Percentiles rank a stretch among this genome's conserved stretches.
Conservation (phyloP, 2,888 invertebrate genomes). For the Eledone cirrhosa region DNA sequence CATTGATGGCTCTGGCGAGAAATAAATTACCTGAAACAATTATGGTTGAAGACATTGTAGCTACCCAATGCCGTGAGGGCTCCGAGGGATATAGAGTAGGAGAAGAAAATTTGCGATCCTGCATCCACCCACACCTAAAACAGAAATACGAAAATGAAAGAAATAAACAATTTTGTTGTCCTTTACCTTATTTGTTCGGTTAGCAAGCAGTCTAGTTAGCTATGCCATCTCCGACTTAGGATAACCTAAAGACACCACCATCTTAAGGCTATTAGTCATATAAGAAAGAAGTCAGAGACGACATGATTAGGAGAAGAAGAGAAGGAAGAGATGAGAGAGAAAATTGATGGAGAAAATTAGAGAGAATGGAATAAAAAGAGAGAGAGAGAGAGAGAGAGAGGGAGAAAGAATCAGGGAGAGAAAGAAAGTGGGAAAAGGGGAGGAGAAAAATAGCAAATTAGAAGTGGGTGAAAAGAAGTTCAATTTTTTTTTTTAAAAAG, state of each 20-base stretch:
- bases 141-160: conserved; percentile 17
- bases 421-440: not conserved
- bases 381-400: not conserved
- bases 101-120: conserved; percentile 75
- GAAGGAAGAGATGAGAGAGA: not conserved
- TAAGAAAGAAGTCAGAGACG: no score
- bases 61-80: conserved; percentile 68
- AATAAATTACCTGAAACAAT: conserved; percentile 61
- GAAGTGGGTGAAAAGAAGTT: not conserved
- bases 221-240: no score
- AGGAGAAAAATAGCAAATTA: not conserved
- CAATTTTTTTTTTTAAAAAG: not conserved
- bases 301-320: no score
- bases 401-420: not conserved
- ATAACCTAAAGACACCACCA: no score
- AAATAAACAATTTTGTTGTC: no score
- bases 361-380: not conserved
- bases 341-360: not conserved
- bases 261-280: no score
- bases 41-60: conserved; percentile 62
- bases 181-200: no score
- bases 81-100: conserved; percentile 74
- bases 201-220: no score
- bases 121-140: conserved; percentile 72
- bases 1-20: no score